Conservation (phyloP, 2,113 vertebrate species). For the Myrmecobius fasciatus region DNA sequence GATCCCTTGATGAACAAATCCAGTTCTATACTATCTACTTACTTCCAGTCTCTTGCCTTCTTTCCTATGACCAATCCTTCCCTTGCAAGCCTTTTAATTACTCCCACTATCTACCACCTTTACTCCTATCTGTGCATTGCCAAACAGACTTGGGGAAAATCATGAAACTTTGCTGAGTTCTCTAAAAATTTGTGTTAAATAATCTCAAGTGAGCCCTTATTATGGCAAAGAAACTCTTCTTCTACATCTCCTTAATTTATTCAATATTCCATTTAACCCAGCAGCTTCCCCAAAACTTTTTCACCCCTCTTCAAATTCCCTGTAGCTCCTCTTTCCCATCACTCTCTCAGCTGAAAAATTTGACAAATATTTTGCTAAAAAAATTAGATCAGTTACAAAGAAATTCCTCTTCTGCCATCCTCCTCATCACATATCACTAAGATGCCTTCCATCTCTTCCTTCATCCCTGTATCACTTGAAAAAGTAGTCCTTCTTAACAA, state of each 20-base stretch:
- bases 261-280: not conserved
- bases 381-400: not conserved
- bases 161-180: not conserved
- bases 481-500: not conserved
- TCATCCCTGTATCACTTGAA: not conserved
- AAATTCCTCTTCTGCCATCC: not conserved
- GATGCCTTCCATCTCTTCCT: not conserved
- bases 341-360: not conserved
- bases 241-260: not conserved
- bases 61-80: not conserved
- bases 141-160: not conserved
- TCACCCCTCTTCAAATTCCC: not conserved
- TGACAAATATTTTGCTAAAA: not conserved
- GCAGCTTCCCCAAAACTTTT: not conserved
- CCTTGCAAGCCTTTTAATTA: not conserved
- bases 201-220: not conserved
- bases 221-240: not conserved
- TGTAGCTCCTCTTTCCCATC: not conserved
- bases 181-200: not conserved
- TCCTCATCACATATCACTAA: not conserved
- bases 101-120: not conserved
- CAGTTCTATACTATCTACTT: not conserved
- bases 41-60: not conserved
- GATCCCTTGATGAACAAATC: not conserved
- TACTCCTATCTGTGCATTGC: not conserved